Percentiles rank a stretch among this genome's conserved stretches.
phyloP scores from a whole-genome alignment of 2,113 vertebrate genomes.

The Daubentonia madagascariensis region DNA sequence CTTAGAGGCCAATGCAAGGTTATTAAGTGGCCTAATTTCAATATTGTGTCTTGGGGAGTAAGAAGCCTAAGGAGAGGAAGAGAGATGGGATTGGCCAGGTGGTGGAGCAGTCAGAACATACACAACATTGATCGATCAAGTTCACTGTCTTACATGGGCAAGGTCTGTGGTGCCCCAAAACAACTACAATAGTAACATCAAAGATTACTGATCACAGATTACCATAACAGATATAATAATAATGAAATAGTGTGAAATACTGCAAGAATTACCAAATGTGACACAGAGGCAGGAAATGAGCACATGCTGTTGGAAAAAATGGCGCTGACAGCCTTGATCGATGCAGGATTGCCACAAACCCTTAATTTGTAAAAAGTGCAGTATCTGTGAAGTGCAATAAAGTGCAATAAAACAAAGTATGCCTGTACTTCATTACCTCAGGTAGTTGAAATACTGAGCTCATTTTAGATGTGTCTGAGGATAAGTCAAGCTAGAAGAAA shows the following conservation, averaged over 20 bases:
- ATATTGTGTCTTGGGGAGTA: not conserved
- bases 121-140: not conserved
- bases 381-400: not conserved
- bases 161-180: not conserved
- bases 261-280: not conserved
- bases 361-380: not conserved
- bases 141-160: not conserved
- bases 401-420: not conserved
- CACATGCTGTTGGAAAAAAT: not conserved
- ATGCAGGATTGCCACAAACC: not conserved
- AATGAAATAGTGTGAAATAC: not conserved
- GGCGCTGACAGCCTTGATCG: not conserved
- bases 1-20: not conserved
- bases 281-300: not conserved
- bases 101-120: not conserved
- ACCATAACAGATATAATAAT: not conserved
- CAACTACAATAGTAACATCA: not conserved
- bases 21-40: not conserved
- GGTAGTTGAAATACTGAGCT: not conserved
- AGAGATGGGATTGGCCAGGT: not conserved
- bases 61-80: not conserved
- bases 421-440: not conserved
- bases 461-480: not conserved
- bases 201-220: not conserved
- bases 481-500: slow-evolving; percentile 11